phyloP scores from a whole-genome alignment of 1,140 invertebrate genomes.

The Patella vulgata region DNA sequence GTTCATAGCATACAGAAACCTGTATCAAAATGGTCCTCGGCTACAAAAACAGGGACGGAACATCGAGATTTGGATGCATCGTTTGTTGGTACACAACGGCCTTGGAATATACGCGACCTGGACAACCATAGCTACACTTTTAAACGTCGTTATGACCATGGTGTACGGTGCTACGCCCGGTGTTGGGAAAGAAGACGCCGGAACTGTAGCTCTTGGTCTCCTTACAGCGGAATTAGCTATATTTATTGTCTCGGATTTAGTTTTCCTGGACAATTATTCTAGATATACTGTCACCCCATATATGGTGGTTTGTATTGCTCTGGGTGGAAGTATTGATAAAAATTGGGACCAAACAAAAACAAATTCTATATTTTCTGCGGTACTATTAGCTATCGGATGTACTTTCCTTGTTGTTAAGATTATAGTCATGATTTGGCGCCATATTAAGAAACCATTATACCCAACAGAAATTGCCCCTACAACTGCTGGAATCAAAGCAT shows the following conservation, averaged over 20 bases:
- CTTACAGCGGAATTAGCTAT: conserved; percentile 36
- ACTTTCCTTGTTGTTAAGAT: conserved; percentile 35
- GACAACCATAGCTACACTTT: conserved; percentile 56
- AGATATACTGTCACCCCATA: conserved; percentile 58
- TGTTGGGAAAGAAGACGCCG: conserved; percentile 24
- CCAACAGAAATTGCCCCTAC: too few relatives aligned
- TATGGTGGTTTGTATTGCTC: conserved; percentile 49
- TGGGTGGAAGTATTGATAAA: conserved; percentile 48
- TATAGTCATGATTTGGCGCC: neutral
- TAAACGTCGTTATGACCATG: conserved; percentile 52
- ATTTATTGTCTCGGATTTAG: conserved; percentile 49
- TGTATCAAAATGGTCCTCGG: conserved; percentile 22
- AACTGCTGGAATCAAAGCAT: too few relatives aligned
- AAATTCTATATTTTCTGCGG: conserved; percentile 50
- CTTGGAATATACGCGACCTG: conserved; percentile 58
- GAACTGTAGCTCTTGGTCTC: conserved; percentile 45
- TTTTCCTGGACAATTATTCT: conserved; percentile 48
- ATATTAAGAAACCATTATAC: too few relatives aligned
- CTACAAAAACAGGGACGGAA: conserved; percentile 30
- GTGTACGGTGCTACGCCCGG: conserved; percentile 26
- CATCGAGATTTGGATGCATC: conserved; percentile 51
- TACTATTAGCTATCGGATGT: conserved; percentile 36
- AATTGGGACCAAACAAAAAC: conserved; percentile 35
- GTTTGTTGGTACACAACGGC: conserved; percentile 61
- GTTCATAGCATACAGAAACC: conserved; percentile 32